Conservation (phyloP, 2,797 vertebrate species). For the Gymnodraco acuticeps region DNA sequence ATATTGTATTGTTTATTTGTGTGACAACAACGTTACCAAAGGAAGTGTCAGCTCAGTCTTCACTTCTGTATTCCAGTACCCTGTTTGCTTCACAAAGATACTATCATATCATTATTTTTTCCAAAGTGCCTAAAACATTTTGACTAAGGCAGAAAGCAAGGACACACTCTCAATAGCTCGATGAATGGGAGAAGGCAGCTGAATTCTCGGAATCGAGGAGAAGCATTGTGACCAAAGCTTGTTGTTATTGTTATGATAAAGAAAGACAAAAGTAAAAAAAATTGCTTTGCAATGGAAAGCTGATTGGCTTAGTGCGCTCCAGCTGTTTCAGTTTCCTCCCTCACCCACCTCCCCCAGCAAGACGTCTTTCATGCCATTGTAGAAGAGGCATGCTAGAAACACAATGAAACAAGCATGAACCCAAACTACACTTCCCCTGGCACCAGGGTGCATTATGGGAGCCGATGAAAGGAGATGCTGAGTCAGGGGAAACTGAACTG, state of each 20-base stretch:
- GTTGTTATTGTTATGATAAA: constrained; percentile 65
- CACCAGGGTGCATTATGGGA: constrained; percentile 57
- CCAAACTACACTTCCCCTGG: constrained; percentile 67
- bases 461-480: constrained; percentile 41
- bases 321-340: constrained; percentile 71
- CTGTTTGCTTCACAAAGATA: constrained; percentile 49
- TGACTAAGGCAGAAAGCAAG: constrained; percentile 42
- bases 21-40: constrained; percentile 20
- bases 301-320: constrained; percentile 42
- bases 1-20: constrained; percentile 41
- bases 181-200: constrained; percentile 37
- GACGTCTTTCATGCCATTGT: constrained; percentile 78
- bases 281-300: constrained; percentile 62
- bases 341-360: constrained; percentile 41
- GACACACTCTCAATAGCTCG: constrained; percentile 39
- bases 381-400: constrained; percentile 66
- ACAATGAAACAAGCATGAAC: constrained; percentile 64
- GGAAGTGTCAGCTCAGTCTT: constrained; percentile 40
- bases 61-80: constrained; percentile 32
- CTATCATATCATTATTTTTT: constrained; percentile 58
- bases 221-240: constrained; percentile 52
- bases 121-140: constrained; percentile 50
- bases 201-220: constrained; percentile 30
- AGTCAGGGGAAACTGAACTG: constrained; percentile 47
- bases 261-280: constrained; percentile 50